Evolutionary conservation across 2,113 vertebrate species (phyloP).

Genomic region (Macrotus californicus): DNA sequence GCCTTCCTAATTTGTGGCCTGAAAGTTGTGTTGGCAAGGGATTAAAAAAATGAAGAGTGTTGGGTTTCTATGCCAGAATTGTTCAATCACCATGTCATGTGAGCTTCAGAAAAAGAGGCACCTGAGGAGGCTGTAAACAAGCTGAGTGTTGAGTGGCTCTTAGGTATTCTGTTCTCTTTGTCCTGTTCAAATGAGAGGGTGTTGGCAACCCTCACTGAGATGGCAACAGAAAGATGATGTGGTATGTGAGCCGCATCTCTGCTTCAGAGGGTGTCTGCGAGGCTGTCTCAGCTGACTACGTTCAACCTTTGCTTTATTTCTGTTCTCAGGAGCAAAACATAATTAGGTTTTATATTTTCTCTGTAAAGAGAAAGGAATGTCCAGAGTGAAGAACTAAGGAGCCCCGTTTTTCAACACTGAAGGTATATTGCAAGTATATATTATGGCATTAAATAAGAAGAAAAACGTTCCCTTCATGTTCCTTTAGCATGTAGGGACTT

Average conservation of each 20-base stretch:
- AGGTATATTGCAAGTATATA: fast-evolving
- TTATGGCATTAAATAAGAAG: neutral
- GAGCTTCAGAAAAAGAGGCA: neutral
- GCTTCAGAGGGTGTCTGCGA: neutral
- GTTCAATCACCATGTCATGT: neutral
- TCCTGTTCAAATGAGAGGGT: neutral
- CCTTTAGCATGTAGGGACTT: fast-evolving
- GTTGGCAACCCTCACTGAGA: neutral
- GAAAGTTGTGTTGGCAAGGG: neutral
- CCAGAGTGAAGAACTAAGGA: neutral
- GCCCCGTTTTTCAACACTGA: neutral
- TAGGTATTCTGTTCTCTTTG: neutral
- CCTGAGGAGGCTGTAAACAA: neutral
- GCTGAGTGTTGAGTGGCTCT: neutral
- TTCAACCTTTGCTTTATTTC: neutral
- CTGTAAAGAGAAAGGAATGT: neutral
- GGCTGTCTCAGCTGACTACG: neutral
- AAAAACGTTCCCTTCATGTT: fast-evolving
- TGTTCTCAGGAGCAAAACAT: neutral
- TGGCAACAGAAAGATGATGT: neutral
- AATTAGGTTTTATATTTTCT: neutral
- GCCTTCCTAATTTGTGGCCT: neutral
- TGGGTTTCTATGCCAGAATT: neutral
- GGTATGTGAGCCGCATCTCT: fast-evolving
- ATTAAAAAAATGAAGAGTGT: neutral